Evolutionary conservation across 2,113 vertebrate species (phyloP), one percentile per base, ranked within the genome.

Genomic region (Marmota flaviventris): DNA sequence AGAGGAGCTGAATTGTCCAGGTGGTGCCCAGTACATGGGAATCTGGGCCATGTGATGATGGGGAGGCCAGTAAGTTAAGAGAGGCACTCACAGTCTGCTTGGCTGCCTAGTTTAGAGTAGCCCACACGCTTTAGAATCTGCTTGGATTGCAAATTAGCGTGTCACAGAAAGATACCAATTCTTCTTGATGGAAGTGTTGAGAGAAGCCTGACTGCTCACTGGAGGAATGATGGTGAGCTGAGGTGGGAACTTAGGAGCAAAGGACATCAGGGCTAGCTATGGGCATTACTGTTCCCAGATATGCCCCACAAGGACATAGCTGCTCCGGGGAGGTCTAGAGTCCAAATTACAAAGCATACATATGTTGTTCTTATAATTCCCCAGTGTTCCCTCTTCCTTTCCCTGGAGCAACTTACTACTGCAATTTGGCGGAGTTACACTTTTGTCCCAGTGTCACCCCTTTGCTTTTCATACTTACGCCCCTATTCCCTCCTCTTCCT

Each of bases 1-100:
- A 17, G 53, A 25, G 53, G 5, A 37, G 25, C 14, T 51, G 4
- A 25, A 58, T 11, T 51, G 25, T 10, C 25, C 29, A 4, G 10
- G 34, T 6, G 9, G 53, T 14, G 5, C 8, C 22, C 3, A 2
- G n/a, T 37, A 2, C 17, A 13, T 9, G 14, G 20, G 34, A 22
- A 8, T 14, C 2, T 24, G 83, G 27, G 10, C 27, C 27, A 2
- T 1, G 11, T 3, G 3, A 25, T 5, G 13, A 24, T 37, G 24
- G 42, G 37, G 13, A 37, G 8, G 0, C 1, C 2, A 72, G 20
- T 24, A 24, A 10, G 32, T 56, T n/a, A 53, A 11, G 29, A 76
- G 51, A 39, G 7, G 1, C 3, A 32, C 4, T 13, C 13, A 4
- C 0, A n/a, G 56, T 32, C 13, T 85, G 1, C 4, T 0, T 7